These are phyloP conservation scores for Trissoscelio sp. DNA, from an alignment of 2,888 invertebrate genomes.

Conservation along the genomic window DNA sequence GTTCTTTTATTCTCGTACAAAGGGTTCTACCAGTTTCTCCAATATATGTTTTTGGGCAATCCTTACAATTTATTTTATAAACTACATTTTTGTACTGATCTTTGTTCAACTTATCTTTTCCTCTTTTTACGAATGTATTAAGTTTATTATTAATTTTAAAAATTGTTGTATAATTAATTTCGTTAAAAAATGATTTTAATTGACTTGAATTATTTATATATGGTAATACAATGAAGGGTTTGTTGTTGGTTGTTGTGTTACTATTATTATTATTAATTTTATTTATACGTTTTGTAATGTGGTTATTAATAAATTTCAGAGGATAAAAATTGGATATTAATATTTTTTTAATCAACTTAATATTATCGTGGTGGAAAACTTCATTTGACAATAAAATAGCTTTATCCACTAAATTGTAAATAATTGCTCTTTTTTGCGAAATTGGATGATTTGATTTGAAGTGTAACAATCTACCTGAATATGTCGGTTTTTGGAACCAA, in stretches of 20 bases:
- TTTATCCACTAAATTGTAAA: constrained; percentile 12
- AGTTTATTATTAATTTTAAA: neutral
- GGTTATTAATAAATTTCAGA: neutral
- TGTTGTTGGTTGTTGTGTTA: too few species aligned
- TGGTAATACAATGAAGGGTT: too few species aligned
- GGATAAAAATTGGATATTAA: neutral
- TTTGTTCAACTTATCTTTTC: neutral
- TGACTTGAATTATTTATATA: neutral
- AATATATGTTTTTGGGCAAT: too few species aligned
- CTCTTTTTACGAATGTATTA: neutral
- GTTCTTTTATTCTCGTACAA: too few species aligned
- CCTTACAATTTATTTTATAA: neutral
- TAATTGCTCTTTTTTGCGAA: constrained; percentile 6
- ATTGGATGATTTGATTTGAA: constrained; percentile 10
- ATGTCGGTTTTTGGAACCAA: constrained; percentile 16
- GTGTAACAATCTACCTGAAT: constrained; percentile 4
- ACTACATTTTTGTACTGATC: neutral
- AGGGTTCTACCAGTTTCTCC: too few species aligned
- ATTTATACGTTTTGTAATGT: too few species aligned
- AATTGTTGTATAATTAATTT: too few species aligned
- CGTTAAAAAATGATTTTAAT: neutral
- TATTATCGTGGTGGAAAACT: neutral
- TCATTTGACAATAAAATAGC: neutral
- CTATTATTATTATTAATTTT: too few species aligned
- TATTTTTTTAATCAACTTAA: neutral